Base-by-base conservation (phyloP, 2,888 invertebrate species). In the Epinotia demarniana region DNA sequence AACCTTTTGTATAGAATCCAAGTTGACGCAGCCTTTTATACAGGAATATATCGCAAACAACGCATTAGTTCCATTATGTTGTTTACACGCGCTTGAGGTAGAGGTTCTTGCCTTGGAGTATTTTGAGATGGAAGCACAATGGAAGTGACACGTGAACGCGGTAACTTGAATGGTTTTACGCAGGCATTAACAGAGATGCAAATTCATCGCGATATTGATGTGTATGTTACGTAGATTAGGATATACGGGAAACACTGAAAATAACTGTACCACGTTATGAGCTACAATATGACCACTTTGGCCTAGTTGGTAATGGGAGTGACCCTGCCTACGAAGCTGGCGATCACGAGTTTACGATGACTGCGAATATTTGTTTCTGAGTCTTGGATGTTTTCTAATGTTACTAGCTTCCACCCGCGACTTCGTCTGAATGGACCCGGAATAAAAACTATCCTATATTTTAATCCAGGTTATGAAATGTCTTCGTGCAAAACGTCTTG, bases 51-150 rank as follows among this genome's bases (percentile, higher is more conserved):
- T 16, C 0, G 49, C 64, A 46, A 64, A 57, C 18, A 19, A 27
- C 27, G 49, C 39, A 23, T 46, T 69, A 68, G 5, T 68, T 43
- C 43, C 58, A 58, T 58, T 69, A 16, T 58, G 16, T 57, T 43
- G 57, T n/a, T 58, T 68, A 68, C 68, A 69, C 68, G 68, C 68
- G 68, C 68, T 39, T 23, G 13, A 19, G 39, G 8, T 1, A 19
- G 12, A 58, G 12, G 23, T 23, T 23, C 58, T 58, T 58, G 58
- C 3, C 49, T 49, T 49, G 33, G 39, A 33, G 1, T 11, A n/a
- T 6, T 61, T 33, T 27, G 1, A 33, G 18, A 11, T 1, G 18
- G 62, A n/a, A n/a, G n/a, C n/a, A n/a, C n/a, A n/a, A n/a, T n/a
- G n/a, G n/a, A 3, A 11, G 18, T 0, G n/a, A 46, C 63, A 46